Base-by-base conservation (phyloP, 2,113 vertebrate genomes). In the Istiophorus platypterus region DNA sequence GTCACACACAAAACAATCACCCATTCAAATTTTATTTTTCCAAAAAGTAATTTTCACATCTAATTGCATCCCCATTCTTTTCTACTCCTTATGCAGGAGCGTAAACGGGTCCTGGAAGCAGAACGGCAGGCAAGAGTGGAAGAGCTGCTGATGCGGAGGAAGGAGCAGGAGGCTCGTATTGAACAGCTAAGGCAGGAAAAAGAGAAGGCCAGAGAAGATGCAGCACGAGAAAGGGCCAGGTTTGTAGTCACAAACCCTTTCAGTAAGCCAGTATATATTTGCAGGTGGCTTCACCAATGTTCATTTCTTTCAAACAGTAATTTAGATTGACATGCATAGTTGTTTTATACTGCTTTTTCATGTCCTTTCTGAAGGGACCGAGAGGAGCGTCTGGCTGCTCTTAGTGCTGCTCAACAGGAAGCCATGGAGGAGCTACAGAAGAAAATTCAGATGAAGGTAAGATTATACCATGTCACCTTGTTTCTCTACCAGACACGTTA, bases 371-470 rank as follows among this genome's bases (percentile, higher is more conserved):
- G 0, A 81, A 99, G 98, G 91, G 98, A 99, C 72, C 95, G 98
- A 74, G 98, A 99, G 66, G 98, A 99, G 81, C 96, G 98, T 3
- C 84, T 99, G 87, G 99, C 98, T 59, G 98, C 99, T 22, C 97
- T 99, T 39, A 99, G 97, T 4, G 99, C 98, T 68, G 98, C 99
- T 83, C 98, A 99, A 29, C 98, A 99, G 82, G 98, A 99, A 85
- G 98, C 98, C 62, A 95, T 99, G 98, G 98, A 99, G 85, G 98
- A 99, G 83, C 94, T 99, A 8, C 98, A 99, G 94, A 99, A 99
- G 83, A 99, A 99, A 93, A 99, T 99, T 75, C 98, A 99, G 79
- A 95, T 98, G 91, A 99, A 99, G 95, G 98, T 97, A 91, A 59
- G 24, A 66, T 81, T 56, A 64, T 14, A 49, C 34, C 27, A 2